Evolutionary conservation across 1,140 invertebrate species (phyloP).

Genomic region (Heliconius congener): DNA sequence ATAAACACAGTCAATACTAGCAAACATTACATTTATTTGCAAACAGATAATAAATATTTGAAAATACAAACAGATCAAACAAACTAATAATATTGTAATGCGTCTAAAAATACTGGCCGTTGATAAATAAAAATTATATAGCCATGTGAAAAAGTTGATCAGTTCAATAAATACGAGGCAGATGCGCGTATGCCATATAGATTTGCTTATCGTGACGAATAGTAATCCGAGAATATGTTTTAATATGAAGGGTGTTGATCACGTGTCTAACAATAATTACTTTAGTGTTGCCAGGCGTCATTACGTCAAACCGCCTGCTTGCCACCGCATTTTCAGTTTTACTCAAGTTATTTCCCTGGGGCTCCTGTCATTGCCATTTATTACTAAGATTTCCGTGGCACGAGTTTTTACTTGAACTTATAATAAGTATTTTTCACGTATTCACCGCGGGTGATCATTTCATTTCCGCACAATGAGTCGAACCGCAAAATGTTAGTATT

Average conservation of each 20-base stretch:
- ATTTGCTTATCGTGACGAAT: slow-evolving; percentile 42
- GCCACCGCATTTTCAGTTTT: slow-evolving; percentile 60
- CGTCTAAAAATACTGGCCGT: slow-evolving; percentile 25
- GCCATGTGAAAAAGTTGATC: slow-evolving; percentile 25
- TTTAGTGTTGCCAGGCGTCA: slow-evolving; percentile 68
- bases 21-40: not conserved
- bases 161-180: slow-evolving; percentile 34
- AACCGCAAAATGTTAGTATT: slow-evolving; percentile 21
- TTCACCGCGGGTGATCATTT: slow-evolving; percentile 28
- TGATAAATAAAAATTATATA: slow-evolving; percentile 27
- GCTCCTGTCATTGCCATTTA: slow-evolving; percentile 64
- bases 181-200: slow-evolving; percentile 34
- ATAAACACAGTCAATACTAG: not conserved
- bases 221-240: slow-evolving; percentile 55
- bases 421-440: slow-evolving; percentile 36
- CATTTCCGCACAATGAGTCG: slow-evolving; percentile 24
- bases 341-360: slow-evolving; percentile 75
- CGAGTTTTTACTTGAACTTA: slow-evolving; percentile 47
- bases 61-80: slow-evolving; percentile 18
- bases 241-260: slow-evolving; percentile 60
- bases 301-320: slow-evolving; percentile 62
- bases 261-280: slow-evolving; percentile 74
- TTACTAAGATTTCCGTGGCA: slow-evolving; percentile 66
- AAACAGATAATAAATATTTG: slow-evolving; percentile 24
- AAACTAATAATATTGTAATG: slow-evolving; percentile 27